These are phyloP conservation scores for Thunnus thynnus DNA, from an alignment of 2,113 vertebrate genomes.

Conservation along the genomic window DNA sequence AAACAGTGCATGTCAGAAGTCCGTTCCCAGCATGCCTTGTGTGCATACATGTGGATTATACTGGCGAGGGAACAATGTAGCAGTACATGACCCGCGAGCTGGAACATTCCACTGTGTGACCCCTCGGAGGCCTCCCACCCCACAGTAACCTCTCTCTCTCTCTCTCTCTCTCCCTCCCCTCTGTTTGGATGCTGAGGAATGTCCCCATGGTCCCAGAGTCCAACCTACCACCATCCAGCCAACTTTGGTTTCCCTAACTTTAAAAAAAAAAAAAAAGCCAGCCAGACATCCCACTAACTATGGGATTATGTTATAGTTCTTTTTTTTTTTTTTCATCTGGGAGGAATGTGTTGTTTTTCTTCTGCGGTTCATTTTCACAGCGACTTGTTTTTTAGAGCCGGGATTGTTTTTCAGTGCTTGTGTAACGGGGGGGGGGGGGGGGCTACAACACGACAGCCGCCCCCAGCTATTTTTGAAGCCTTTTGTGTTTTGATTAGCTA, in stretches of 20 bases:
- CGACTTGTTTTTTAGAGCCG: slow-evolving; percentile 17
- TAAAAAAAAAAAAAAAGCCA: slow-evolving; percentile 10
- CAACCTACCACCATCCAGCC: slow-evolving; percentile 23
- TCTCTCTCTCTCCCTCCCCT: slow-evolving; percentile 30
- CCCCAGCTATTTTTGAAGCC: slow-evolving; percentile 56
- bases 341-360: slow-evolving; percentile 69
- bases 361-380: slow-evolving; percentile 40
- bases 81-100: slow-evolving; percentile 76
- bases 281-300: slow-evolving; percentile 45
- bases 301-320: slow-evolving; percentile 57
- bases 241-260: slow-evolving; percentile 31
- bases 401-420: slow-evolving; percentile 50
- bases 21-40: slow-evolving; percentile 75
- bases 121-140: slow-evolving; percentile 65
- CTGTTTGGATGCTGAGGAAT: slow-evolving; percentile 70
- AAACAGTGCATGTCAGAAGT: slow-evolving; percentile 60
- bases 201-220: slow-evolving; percentile 66
- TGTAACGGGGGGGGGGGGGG: slow-evolving; percentile 1
- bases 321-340: slow-evolving; percentile 43
- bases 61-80: slow-evolving; percentile 66
- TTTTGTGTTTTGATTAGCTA: slow-evolving; percentile 57
- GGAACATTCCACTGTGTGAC: slow-evolving; percentile 83
- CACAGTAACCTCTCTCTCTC: slow-evolving; percentile 20
- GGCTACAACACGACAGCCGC: slow-evolving; percentile 15
- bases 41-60: slow-evolving; percentile 77